A percentile compares a stretch with the other conserved stretches of the same genome.
Conservation (phyloP, 2,113 vertebrate genomes). For the Sakesphorus luctuosus region DNA sequence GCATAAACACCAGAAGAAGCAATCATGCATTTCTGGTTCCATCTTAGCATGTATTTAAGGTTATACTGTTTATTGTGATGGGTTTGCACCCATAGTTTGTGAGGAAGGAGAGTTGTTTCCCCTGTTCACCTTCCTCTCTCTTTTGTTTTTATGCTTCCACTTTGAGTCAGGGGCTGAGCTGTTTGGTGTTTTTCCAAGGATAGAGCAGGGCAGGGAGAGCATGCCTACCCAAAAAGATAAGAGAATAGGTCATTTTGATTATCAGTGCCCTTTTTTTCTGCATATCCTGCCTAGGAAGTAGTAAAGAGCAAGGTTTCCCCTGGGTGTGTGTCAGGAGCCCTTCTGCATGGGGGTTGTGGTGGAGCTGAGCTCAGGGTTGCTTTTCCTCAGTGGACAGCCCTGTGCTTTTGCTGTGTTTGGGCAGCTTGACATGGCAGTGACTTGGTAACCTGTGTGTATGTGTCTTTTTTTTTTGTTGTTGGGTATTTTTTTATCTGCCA, state of each 20-base stretch:
- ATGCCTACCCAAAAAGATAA: neutral
- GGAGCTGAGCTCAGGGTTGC: neutral
- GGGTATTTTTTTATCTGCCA: neutral
- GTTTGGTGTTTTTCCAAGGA: neutral
- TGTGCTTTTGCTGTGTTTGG: neutral
- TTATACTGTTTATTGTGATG: neutral
- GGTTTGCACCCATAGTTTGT: neutral
- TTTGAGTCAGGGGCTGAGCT: neutral
- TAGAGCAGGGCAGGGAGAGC: neutral
- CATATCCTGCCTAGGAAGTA: neutral
- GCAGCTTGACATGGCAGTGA: neutral
- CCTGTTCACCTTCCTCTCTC: neutral
- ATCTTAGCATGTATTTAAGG: neutral
- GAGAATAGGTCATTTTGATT: neutral
- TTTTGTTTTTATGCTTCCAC: neutral
- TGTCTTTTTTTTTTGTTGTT: neutral
- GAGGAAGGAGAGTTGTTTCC: neutral
- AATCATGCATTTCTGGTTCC: neutral
- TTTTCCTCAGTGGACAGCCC: neutral
- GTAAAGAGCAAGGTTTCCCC: neutral
- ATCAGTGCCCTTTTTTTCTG: neutral
- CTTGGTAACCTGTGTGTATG: neutral
- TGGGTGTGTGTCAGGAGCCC: neutral
- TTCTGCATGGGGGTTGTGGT: rapidly evolving
- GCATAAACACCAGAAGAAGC: neutral